These are phyloP conservation scores for Lucinisca nassula DNA, from an alignment of 2,888 invertebrate genomes.

Conservation along the genomic window DNA sequence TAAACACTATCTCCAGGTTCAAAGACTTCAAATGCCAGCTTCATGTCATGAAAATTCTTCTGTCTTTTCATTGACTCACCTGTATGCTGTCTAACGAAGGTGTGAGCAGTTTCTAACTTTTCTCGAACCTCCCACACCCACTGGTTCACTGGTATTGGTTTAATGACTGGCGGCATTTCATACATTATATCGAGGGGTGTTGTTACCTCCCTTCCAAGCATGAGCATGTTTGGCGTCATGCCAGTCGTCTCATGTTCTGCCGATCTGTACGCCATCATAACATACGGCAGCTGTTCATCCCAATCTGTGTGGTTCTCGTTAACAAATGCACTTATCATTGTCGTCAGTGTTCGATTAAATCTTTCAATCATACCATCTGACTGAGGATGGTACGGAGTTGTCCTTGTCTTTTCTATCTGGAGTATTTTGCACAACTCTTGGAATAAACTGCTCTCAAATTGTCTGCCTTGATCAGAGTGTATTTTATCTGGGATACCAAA, in stretches of 20 bases:
- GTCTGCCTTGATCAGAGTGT: no score
- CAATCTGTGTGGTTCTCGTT: slow-evolving; percentile 46
- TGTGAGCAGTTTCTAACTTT: slow-evolving; percentile 25
- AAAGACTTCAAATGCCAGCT: background rate
- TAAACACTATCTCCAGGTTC: background rate
- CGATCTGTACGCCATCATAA: slow-evolving; percentile 18
- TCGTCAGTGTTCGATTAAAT: slow-evolving; percentile 37
- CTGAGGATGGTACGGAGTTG: no score
- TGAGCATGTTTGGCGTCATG: background rate
- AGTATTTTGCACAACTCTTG: slow-evolving; percentile 12
- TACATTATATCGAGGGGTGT: background rate
- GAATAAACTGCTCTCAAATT: slow-evolving; percentile 24
- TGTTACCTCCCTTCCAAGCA: background rate
- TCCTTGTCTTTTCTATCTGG: slow-evolving; percentile 28
- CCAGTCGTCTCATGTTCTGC: background rate
- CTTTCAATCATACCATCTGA: no score
- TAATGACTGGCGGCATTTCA: background rate
- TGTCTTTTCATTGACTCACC: background rate
- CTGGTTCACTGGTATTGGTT: slow-evolving; percentile 2
- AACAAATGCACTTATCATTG: slow-evolving; percentile 45
- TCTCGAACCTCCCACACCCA: slow-evolving; percentile 50
- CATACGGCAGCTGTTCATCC: slow-evolving; percentile 39
- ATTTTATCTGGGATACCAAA: slow-evolving; percentile 25
- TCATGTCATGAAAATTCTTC: background rate
- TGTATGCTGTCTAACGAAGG: slow-evolving; percentile 14